Percentiles rank a stretch among this genome's conserved stretches.
phyloP scores from a whole-genome alignment of 2,113 vertebrate species.

The Lamprologus speciosus region DNA sequence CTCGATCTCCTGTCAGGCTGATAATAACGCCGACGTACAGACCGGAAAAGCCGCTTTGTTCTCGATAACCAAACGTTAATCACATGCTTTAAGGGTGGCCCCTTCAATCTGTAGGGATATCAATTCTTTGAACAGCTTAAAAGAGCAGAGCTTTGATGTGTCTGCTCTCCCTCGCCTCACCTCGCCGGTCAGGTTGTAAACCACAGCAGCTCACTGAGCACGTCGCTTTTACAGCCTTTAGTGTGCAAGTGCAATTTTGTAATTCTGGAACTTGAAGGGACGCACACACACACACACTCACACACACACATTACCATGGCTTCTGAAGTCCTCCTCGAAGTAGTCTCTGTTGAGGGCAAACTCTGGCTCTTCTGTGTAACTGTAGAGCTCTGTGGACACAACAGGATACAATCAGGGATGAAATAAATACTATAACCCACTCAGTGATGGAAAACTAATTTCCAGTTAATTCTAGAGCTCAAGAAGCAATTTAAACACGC shows the following conservation, averaged over 20 bases:
- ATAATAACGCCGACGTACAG: not conserved
- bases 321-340: conserved; percentile 91
- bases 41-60: not conserved
- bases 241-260: not conserved
- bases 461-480: not conserved
- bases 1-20: not conserved
- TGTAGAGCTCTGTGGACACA: conserved; percentile 83
- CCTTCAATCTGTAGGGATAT: not conserved
- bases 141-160: conserved; percentile 24
- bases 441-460: not conserved
- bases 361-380: conserved; percentile 94
- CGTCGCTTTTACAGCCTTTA: not conserved
- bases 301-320: conserved; percentile 74
- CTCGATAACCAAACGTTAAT: not conserved
- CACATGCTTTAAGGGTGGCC: not conserved
- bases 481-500: not conserved
- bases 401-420: not conserved
- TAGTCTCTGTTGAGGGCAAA: conserved; percentile 86
- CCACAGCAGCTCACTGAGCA: not conserved
- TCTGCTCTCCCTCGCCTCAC: not conserved
- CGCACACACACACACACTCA: not conserved
- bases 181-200: not conserved
- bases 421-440: not conserved
- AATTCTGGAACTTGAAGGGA: not conserved
- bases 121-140: not conserved